Evolutionary conservation across 1,140 invertebrate genomes (phyloP), one percentile per base, ranked within the genome.

Genomic region (Arctopsyche grandis): DNA sequence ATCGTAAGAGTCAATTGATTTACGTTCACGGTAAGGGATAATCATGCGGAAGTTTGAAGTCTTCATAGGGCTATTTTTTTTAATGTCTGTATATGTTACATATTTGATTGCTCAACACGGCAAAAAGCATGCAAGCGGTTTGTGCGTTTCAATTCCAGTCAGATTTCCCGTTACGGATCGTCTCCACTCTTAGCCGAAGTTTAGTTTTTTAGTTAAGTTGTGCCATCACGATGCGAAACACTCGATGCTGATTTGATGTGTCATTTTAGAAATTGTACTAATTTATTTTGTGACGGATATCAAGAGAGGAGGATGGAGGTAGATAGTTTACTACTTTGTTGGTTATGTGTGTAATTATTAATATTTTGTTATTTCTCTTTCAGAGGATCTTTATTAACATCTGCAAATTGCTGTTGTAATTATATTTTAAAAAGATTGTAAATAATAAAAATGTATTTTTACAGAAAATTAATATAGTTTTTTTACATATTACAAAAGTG

Each of bases 361-460:
- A 79, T 81, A 81, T 81, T 81, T 81, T 81, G 80, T 81, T 81
- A 80, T 80, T 71, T 79, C 77, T 79, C 81, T 82, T 75, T 82
- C 81, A 78, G 81, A 82, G 79, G 78, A 82, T 82, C 81, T 82
- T 79, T 82, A 82, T 82, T 77, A 60, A 77, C 70, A 80, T 79
- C 78, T 80, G 71, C 78, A 82, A 79, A 76, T 66, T 74, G 75
- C 81, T 82, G 81, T 82, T 82, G 80, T 82, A 82, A 77, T 81
- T 75, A 82, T 82, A 82, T 82, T 82, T 82, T 58, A 82, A 76
- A 81, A 56, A 81, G 22, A 79, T 75, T 82, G 81, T 82, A 82
- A 69, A 82, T 82, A 82, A 82, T 79, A 81, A 81, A 77, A 81
- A 79, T 79, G 81, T 82, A 82, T 82, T 82, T 82, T 82, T 82